These are phyloP conservation scores for Onychorhynchus coronatus DNA, from an alignment of 2,113 vertebrate species.

Conservation along the genomic window DNA sequence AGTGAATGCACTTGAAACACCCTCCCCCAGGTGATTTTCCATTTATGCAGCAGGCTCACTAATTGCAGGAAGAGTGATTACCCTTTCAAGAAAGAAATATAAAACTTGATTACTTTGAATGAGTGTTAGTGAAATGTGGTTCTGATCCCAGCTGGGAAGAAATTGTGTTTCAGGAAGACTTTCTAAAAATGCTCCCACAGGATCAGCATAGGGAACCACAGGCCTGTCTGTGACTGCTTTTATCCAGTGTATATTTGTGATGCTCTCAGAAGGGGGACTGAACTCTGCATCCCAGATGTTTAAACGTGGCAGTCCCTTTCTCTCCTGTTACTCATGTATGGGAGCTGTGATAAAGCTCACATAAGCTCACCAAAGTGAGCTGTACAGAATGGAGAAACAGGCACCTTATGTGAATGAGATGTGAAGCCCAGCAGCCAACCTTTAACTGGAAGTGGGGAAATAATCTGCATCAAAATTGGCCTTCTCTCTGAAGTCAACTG, in stretches of 20 bases:
- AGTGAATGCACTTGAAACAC: neutral
- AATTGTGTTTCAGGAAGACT: neutral
- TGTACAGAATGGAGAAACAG: accelerated
- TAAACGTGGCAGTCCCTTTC: neutral
- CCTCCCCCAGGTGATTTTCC: constrained; percentile 44
- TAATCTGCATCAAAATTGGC: neutral
- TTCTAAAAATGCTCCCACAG: accelerated
- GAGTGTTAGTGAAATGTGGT: neutral
- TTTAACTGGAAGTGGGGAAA: accelerated
- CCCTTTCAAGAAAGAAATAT: constrained; percentile 45
- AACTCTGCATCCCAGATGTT: neutral
- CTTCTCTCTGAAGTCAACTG: neutral
- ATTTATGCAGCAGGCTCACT: constrained; percentile 36
- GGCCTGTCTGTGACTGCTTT: neutral
- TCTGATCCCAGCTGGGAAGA: constrained; percentile 40
- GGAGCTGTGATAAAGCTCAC: neutral
- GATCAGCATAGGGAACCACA: neutral
- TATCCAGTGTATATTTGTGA: accelerated
- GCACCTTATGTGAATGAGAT: accelerated
- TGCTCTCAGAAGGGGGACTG: neutral
- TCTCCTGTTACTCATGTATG: accelerated
- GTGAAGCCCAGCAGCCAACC: neutral
- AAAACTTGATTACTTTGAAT: constrained; percentile 56
- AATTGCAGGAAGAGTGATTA: constrained; percentile 55
- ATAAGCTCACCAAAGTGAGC: accelerated